Percentiles rank a stretch among this genome's conserved stretches.
Evolutionary conservation across 2,888 invertebrate genomes (phyloP).

Genomic region (Salpingus planirostris): DNA sequence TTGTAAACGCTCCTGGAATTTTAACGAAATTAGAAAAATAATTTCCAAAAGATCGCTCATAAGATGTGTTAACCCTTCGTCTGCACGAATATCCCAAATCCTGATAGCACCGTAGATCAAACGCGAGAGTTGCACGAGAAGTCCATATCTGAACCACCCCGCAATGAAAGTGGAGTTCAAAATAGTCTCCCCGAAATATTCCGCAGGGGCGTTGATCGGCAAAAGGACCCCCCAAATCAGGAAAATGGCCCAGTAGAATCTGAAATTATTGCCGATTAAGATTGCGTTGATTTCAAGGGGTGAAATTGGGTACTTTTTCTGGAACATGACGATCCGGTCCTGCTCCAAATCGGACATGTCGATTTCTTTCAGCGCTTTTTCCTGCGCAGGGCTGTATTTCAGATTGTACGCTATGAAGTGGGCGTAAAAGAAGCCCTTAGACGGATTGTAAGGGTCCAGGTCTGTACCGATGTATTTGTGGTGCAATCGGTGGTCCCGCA

Average conservation of each 20-base stretch:
- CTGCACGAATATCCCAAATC: conserved; percentile 62
- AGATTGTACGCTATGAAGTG: conserved; percentile 66
- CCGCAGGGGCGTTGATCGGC: conserved; percentile 67
- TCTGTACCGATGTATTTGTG: conserved; percentile 70
- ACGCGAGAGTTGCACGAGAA: conserved; percentile 59
- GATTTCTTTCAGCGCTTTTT: conserved; percentile 53
- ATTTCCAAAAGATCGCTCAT: not conserved
- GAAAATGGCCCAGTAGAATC: conserved; percentile 62
- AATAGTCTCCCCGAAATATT: conserved; percentile 68
- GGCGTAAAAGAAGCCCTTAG: conserved; percentile 70
- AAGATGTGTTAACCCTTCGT: conserved; percentile 53
- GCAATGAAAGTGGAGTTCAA: conserved; percentile 54
- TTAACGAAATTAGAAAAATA: too few species aligned
- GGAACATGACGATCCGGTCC: conserved; percentile 73
- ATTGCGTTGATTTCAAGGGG: not conserved
- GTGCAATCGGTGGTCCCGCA: conserved; percentile 69
- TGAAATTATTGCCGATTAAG: conserved; percentile 33
- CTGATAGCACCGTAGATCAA: conserved; percentile 63
- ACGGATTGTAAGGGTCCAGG: conserved; percentile 72
- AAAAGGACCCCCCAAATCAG: conserved; percentile 55
- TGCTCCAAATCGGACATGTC: conserved; percentile 72
- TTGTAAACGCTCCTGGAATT: conserved; percentile 55
- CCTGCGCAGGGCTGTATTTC: conserved; percentile 56
- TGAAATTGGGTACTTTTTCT: conserved; percentile 57
- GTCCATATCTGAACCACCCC: conserved; percentile 58